These are phyloP conservation scores for Diprion similis DNA, from an alignment of 1,140 invertebrate genomes.

Conservation along the genomic window DNA sequence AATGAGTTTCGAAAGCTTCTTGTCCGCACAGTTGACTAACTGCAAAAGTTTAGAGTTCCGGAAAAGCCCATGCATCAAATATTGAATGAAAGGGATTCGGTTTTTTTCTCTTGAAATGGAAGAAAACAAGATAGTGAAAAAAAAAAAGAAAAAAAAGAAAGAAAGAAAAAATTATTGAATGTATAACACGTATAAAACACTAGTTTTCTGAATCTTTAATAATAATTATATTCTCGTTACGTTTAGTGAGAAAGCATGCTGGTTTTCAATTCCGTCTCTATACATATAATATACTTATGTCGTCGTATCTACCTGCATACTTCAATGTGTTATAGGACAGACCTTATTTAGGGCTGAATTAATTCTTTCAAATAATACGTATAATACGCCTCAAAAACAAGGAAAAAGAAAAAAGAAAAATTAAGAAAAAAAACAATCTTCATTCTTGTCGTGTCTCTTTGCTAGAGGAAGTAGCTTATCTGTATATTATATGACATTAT, in stretches of 20 bases:
- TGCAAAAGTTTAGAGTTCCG: too few species aligned
- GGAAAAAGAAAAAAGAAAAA: neutral
- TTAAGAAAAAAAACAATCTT: neutral
- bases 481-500: neutral
- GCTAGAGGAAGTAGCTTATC: conserved; percentile 7
- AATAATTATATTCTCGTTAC: conserved; percentile 1
- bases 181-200: neutral
- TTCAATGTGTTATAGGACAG: neutral
- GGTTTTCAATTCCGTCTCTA: neutral
- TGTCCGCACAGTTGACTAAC: too few species aligned
- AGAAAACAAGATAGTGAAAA: too few species aligned
- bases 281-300: neutral
- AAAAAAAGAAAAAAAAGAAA: too few species aligned
- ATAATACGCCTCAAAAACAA: neutral
- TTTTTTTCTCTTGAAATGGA: too few species aligned
- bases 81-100: too few species aligned
- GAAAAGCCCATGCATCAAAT: too few species aligned
- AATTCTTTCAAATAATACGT: too few species aligned
- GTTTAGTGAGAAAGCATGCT: conserved; percentile 3
- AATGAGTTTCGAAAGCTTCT: too few species aligned
- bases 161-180: neutral
- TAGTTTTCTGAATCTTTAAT: neutral
- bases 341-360: too few species aligned
- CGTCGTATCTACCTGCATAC: neutral
- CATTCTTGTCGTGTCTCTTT: conserved; percentile 3